A percentile compares a stretch with the other conserved stretches of the same genome.
Evolutionary conservation across 2,888 invertebrate species (phyloP).

Genomic region (Melanotus villosus): DNA sequence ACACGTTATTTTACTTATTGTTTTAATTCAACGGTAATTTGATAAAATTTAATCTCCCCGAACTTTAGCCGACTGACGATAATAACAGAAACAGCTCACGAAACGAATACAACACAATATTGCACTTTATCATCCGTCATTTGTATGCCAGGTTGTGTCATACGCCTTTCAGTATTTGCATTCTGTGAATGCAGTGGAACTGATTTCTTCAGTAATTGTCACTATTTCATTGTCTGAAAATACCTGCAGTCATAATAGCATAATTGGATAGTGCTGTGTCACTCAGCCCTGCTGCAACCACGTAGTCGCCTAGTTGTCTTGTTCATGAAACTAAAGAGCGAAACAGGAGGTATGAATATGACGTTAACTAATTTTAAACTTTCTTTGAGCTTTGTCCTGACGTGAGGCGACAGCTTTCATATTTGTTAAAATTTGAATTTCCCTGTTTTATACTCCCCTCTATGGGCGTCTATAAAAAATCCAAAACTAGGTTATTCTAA

Average conservation of each 20-base stretch:
- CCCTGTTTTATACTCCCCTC: neutral
- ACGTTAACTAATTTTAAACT: conserved; percentile 9
- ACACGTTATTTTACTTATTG: too few species aligned
- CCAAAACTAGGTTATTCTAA: too few species aligned
- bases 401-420: neutral
- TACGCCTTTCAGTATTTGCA: conserved; percentile 23
- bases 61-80: neutral
- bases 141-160: neutral
- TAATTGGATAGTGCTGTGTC: conserved; percentile 26
- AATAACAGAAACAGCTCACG: too few species aligned
- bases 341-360: neutral
- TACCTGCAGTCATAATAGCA: conserved; percentile 34
- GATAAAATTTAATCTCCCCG: too few species aligned
- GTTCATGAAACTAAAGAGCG: neutral
- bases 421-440: neutral
- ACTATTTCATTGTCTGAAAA: conserved; percentile 38
- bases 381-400: neutral
- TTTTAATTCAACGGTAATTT: too few species aligned
- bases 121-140: conserved; percentile 4
- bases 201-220: conserved; percentile 40
- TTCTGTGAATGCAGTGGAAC: conserved; percentile 25
- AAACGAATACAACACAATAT: conserved; percentile 2
- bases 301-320: neutral
- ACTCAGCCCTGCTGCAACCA: neutral
- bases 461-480: too few species aligned